These are phyloP conservation scores for Holotrichia oblita DNA, from an alignment of 1,140 invertebrate species.

Conservation along the genomic window DNA sequence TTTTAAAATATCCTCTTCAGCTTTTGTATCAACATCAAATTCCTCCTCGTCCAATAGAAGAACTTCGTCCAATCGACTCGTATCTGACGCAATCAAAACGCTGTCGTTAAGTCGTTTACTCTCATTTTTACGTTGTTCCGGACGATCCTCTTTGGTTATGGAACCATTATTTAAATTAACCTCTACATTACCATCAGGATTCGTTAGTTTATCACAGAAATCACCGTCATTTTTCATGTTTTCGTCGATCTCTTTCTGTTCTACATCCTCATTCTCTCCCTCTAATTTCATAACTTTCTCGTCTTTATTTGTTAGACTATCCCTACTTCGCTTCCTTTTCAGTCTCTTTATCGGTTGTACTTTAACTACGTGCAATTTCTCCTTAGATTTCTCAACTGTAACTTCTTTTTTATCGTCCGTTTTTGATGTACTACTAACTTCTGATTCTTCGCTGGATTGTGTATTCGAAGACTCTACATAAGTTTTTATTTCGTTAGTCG, in stretches of 20 bases:
- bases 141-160: background rate
- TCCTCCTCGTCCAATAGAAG: slow-evolving; percentile 56
- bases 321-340: background rate
- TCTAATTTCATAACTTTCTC: slow-evolving; percentile 2
- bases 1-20: slow-evolving; percentile 58
- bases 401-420: slow-evolving; percentile 44
- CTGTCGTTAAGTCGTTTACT: slow-evolving; percentile 30
- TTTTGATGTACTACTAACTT: slow-evolving; percentile 53
- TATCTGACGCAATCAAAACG: background rate
- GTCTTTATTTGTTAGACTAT: slow-evolving; percentile 27
- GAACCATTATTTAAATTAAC: background rate
- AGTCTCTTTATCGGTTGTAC: slow-evolving; percentile 35
- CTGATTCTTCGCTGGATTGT: slow-evolving; percentile 43
- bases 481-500: slow-evolving; percentile 42
- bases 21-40: slow-evolving; percentile 53
- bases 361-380: background rate
- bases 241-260: background rate
- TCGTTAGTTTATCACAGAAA: background rate
- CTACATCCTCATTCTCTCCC: no score
- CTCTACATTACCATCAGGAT: background rate
- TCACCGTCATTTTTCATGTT: background rate
- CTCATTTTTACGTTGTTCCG: slow-evolving; percentile 13
- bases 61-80: slow-evolving; percentile 52
- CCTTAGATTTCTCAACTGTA: slow-evolving; percentile 22
- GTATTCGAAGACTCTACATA: background rate